Percentiles rank a stretch among this genome's conserved stretches.
Evolutionary conservation across 2,888 invertebrate species (phyloP).

Genomic region (Syritta pipiens): DNA sequence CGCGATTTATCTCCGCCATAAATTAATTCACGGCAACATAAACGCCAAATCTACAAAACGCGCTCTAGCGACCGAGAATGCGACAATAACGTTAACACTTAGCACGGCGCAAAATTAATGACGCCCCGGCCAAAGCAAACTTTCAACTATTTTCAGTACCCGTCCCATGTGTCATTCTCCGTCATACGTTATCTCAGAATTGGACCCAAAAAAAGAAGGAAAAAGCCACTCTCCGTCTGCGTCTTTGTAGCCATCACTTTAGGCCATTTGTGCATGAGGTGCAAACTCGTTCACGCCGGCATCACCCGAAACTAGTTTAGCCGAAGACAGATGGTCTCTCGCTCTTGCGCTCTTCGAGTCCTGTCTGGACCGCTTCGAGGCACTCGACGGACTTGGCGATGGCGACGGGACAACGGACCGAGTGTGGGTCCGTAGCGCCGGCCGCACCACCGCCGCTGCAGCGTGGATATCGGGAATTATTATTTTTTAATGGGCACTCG

Average conservation of each 20-base stretch:
- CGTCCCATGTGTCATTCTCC: constrained; percentile 67
- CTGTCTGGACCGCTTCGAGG: constrained; percentile 40
- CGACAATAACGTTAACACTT: constrained; percentile 67
- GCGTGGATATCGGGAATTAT: constrained; percentile 58
- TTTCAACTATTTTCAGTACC: constrained; percentile 64
- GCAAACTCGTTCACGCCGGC: constrained; percentile 63
- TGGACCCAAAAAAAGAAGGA: constrained; percentile 42
- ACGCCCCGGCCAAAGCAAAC: constrained; percentile 47
- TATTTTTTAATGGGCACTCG: constrained; percentile 63
- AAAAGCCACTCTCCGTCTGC: background rate
- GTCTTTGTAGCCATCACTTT: constrained; percentile 49
- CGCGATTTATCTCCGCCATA: constrained; percentile 51
- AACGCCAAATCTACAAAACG: constrained; percentile 53
- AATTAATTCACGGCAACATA: constrained; percentile 43
- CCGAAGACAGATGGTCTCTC: constrained; percentile 49
- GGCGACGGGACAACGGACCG: constrained; percentile 23
- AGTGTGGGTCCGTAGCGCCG: background rate
- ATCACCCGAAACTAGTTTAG: constrained; percentile 40
- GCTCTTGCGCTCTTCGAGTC: constrained; percentile 26
- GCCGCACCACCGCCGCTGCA: background rate
- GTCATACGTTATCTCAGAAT: constrained; percentile 65
- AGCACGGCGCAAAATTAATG: constrained; percentile 53
- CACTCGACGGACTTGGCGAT: constrained; percentile 14
- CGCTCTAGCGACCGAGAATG: constrained; percentile 43
- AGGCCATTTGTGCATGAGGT: constrained; percentile 67